Evolutionary conservation across 2,797 vertebrate species (phyloP), one percentile per base, ranked within the genome.

Genomic region (Protonibea diacanthus): DNA sequence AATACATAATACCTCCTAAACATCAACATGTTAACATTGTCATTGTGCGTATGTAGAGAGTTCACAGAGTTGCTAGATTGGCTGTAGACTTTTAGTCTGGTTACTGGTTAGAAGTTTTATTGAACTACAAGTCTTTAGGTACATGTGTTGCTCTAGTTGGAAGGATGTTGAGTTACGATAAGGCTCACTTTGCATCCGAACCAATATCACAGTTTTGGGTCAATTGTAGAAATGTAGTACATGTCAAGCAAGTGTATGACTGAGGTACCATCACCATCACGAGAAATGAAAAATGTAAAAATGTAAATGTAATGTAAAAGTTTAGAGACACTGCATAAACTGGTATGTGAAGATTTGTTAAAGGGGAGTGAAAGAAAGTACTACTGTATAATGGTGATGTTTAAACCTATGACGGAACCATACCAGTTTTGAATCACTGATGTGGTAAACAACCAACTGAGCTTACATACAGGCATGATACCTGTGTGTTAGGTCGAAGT

Each of bases 371-470:
- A 25, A 27, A 53, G 17, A 17, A 33, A 68, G 20, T 1, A 49
- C 1, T n/a, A n/a, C n/a, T n/a, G n/a, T 45, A 47, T 17, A 27
- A 59, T n/a, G 11, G 13, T 25, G 18, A 21, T 25, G n/a, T 40
- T 14, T 18, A 15, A 58, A 40, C 3, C 38, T 25, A 29, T 27
- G 29, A 47, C 52, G 33, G 29, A 75, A 40, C 14, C 27, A 6
- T 20, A 4, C 9, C 5, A 44, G 44, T 55, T 74, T 59, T n/a
- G 0, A 71, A 58, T 73, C 21, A 65, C 64, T 56, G 29, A 60
- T 63, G 51, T 40, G 7, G 21, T 56, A 40, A 62, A 78, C 12
- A 60, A 75, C 55, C n/a, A 59, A 59, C 1, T 40, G 3, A 59
- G 55, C n/a, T 56, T 29, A 9, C 6, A 42, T 48, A 13, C 17